Conservation (phyloP, 1,140 invertebrate species). For the Piezodorus guildinii region DNA sequence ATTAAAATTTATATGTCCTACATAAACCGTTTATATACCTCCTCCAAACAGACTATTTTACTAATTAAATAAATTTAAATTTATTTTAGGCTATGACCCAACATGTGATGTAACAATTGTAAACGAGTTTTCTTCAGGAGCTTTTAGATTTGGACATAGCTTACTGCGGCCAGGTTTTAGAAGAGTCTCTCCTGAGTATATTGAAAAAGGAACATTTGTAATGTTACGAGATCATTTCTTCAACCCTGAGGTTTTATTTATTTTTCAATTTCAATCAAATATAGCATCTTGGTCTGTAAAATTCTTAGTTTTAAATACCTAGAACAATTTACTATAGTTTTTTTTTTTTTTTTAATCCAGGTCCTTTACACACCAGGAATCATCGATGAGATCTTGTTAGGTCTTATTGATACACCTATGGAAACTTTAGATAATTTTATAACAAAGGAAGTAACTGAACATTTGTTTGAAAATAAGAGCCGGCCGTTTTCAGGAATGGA, state of each 20-base stretch:
- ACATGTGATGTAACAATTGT: constrained; percentile 46
- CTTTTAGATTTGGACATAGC: constrained; percentile 51
- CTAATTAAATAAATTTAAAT: not conserved
- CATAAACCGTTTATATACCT: too few relatives aligned
- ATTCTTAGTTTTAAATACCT: too few relatives aligned
- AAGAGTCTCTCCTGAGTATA: constrained; percentile 41
- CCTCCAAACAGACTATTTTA: not conserved
- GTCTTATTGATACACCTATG: constrained; percentile 77
- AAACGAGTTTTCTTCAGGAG: constrained; percentile 55
- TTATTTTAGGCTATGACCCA: constrained; percentile 41
- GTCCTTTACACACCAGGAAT: constrained; percentile 42
- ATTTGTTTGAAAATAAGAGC: constrained; percentile 76
- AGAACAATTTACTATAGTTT: not conserved
- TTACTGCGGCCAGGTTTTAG: constrained; percentile 46
- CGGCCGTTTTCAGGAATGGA: constrained; percentile 80
- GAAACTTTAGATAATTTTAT: constrained; percentile 86
- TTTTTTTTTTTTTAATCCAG: constrained; percentile 5
- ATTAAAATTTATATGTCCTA: not conserved
- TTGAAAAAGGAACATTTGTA: constrained; percentile 32
- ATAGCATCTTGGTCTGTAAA: too few relatives aligned
- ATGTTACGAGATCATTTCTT: constrained; percentile 50
- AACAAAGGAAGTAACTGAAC: constrained; percentile 86
- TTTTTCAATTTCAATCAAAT: too few relatives aligned
- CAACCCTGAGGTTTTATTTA: constrained; percentile 37
- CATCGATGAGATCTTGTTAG: constrained; percentile 75